Base-by-base conservation (phyloP, 1,140 invertebrate genomes). In the Lepidurus couesii region DNA sequence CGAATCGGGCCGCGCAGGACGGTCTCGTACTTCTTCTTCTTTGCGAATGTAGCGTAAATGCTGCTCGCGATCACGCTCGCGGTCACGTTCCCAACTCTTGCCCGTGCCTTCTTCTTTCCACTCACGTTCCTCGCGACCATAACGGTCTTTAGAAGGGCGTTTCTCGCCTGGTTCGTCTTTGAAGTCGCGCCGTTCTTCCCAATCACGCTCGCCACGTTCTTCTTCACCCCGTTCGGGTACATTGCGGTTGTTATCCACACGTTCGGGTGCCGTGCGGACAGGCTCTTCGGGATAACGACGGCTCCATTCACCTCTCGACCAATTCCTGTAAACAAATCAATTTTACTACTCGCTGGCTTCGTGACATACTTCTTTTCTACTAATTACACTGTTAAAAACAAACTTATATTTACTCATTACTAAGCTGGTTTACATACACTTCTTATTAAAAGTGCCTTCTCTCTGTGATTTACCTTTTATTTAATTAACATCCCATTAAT, bases 1-100 rank as follows among this genome's bases (percentile, higher is more conserved):
- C 42, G 82, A 84, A 79, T 85, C 84, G 16, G 89, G 89, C 79
- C 88, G 84, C n/a, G 88, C 86, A 0, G 88, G 88, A 9, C 88
- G 85, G 4, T 79, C 44, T 44, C 73, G 75, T 75, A 88, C 88
- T 44, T 84, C 84, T 6, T 86, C 84, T 47, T 86, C 84, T 21
- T 83, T 78, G 42, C 84, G 83, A 6, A 85, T 84, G 7, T 84
- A 84, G 0, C 83, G 81, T 7, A 16, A 65, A 21, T 13, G 13
- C 53, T 79, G 45, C 74, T 44, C 42, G 21, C 81, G 81, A 53
- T 82, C 81, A 24, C 82, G 79, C 8, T 81, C 74, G 76, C 82
- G 79, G 24, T 82, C 78, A 26, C 53, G 74, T 11, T 80, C 78
- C 44, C 74, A 75, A 24, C 78, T 76, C 21, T 65, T 65, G n/a